These are phyloP conservation scores for Botia kubotai DNA, from an alignment of 2,797 vertebrate genomes.

Conservation along the genomic window DNA sequence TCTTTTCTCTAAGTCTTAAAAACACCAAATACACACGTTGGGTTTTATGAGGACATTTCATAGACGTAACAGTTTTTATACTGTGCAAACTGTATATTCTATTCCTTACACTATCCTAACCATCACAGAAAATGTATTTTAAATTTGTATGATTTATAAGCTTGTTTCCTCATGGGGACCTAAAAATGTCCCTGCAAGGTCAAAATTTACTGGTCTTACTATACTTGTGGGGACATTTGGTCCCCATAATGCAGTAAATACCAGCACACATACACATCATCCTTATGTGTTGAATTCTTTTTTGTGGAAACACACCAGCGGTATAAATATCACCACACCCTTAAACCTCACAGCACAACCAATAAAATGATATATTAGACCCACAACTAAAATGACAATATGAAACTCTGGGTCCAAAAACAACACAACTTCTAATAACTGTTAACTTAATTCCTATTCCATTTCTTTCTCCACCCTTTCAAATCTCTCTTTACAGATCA, in stretches of 20 bases:
- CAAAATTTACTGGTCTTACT: too few species aligned
- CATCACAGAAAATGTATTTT: too few species aligned
- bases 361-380: neutral
- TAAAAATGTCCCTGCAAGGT: too few species aligned
- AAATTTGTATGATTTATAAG: too few species aligned
- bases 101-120: too few species aligned
- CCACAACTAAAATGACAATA: neutral
- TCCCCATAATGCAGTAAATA: too few species aligned
- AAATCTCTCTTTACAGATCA: neutral
- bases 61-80: too few species aligned
- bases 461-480: neutral
- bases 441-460: too few species aligned
- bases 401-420: neutral
- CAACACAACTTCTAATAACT: neutral
- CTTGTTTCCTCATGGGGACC: too few species aligned
- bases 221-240: too few species aligned
- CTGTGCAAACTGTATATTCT: too few species aligned
- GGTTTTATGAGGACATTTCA: too few species aligned
- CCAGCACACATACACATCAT: neutral
- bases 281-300: neutral
- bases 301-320: neutral
- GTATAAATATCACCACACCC: neutral
- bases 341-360: neutral
- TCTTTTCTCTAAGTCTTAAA: neutral
- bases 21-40: constrained; percentile 2